Evolutionary conservation across 2,888 invertebrate genomes (phyloP).

Genomic region (Nemurella pictetii): DNA sequence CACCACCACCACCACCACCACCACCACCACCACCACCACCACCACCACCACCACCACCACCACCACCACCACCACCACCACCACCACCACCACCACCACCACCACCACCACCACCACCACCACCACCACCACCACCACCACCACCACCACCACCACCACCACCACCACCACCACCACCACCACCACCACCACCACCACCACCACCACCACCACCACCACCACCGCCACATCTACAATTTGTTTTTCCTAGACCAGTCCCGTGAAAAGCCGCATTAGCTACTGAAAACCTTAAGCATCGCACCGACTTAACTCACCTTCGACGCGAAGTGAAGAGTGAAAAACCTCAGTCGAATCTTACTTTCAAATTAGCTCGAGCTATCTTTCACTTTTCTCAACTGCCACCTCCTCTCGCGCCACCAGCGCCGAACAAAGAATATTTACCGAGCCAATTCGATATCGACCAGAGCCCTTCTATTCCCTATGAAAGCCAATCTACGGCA

Average conservation of each 20-base stretch:
- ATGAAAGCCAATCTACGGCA: background rate
- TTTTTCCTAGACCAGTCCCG: background rate
- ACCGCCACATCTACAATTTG: background rate
- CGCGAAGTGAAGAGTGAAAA: background rate
- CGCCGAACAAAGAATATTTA: background rate
- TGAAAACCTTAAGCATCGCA: constrained; percentile 4
- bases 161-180: too few species aligned
- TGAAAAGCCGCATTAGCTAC: constrained; percentile 33
- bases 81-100: too few species aligned
- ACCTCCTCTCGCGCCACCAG: background rate
- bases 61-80: too few species aligned
- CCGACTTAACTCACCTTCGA: background rate
- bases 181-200: too few species aligned
- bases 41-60: too few species aligned
- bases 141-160: too few species aligned
- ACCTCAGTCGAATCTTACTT: background rate
- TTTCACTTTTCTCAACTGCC: background rate
- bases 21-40: too few species aligned
- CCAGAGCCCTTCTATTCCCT: background rate
- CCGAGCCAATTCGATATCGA: background rate
- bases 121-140: too few species aligned
- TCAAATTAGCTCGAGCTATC: background rate
- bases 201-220: too few species aligned
- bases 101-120: too few species aligned
- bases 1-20: too few species aligned